These are phyloP conservation scores for Upupa epops DNA, from an alignment of 2,113 vertebrate species.

Conservation along the genomic window DNA sequence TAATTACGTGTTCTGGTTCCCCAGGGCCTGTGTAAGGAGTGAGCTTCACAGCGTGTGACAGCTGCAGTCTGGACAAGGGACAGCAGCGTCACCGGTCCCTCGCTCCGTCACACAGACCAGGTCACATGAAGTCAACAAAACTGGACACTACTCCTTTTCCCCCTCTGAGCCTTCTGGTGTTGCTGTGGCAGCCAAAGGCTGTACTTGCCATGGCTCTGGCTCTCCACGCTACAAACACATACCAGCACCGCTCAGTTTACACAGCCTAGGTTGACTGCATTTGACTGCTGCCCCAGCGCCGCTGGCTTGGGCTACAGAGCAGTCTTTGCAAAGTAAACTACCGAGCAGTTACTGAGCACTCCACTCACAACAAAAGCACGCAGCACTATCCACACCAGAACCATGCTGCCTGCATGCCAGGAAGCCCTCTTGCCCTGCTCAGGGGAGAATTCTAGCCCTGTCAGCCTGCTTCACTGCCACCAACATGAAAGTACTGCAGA, in stretches of 20 bases:
- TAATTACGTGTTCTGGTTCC: background rate
- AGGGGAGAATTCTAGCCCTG: background rate
- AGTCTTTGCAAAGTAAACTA: background rate
- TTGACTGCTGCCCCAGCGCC: background rate
- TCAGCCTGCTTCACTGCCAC: background rate
- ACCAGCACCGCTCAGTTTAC: constrained; percentile 35
- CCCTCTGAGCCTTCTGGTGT: background rate
- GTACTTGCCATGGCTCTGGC: background rate
- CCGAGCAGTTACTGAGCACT: background rate
- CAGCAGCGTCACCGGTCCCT: background rate
- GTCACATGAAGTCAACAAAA: background rate
- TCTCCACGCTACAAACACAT: background rate
- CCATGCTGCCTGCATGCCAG: background rate
- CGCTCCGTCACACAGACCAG: background rate
- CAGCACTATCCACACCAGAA: background rate
- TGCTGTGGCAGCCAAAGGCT: background rate
- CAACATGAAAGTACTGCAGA: background rate
- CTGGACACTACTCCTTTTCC: background rate
- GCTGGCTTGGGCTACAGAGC: background rate
- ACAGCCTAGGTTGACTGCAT: background rate
- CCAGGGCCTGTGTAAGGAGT: background rate
- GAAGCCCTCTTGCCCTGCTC: background rate
- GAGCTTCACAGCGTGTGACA: background rate
- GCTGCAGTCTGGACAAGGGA: background rate
- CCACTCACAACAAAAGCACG: background rate